Percentiles rank a stretch among this genome's conserved stretches.
Evolutionary conservation across 35 echinoderm and acorn worm genomes (phyloP).

Genomic region (Strongylocentrotus purpuratus): DNA sequence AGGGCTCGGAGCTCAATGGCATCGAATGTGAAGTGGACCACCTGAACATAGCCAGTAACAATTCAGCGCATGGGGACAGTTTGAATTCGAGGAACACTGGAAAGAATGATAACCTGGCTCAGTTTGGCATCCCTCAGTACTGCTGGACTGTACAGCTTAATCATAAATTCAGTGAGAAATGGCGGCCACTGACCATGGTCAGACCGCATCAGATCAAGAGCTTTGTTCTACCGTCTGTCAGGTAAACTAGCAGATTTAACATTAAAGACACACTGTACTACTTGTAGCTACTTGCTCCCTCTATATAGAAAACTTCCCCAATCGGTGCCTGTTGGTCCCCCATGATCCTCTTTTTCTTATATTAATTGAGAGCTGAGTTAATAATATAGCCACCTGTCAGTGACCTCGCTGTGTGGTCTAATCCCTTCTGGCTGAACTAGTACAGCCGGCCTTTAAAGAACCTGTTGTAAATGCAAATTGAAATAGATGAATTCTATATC

Average conservation of each 20-base stretch:
- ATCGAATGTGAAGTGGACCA: not conserved
- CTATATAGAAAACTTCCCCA: too few relatives aligned
- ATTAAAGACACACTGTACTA: too few relatives aligned
- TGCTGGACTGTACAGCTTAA: slow-evolving; percentile 78
- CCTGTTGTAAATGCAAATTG: not conserved
- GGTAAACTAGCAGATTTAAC: slow-evolving; percentile 52
- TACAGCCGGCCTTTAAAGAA: too few relatives aligned
- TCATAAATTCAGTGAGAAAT: slow-evolving; percentile 89
- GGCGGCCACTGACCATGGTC: slow-evolving; percentile 70
- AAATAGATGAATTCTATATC: too few relatives aligned
- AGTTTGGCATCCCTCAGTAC: slow-evolving; percentile 69
- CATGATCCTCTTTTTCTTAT: too few relatives aligned
- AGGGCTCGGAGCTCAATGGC: not conserved
- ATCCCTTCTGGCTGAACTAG: too few relatives aligned
- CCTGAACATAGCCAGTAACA: not conserved
- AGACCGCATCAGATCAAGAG: slow-evolving; percentile 58
- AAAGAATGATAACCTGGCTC: slow-evolving; percentile 27
- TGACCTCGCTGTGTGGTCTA: too few relatives aligned
- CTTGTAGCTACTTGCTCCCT: too few relatives aligned
- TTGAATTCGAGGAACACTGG: not conserved
- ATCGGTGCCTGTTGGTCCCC: too few relatives aligned
- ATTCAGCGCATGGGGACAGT: not conserved
- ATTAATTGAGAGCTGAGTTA: too few relatives aligned
- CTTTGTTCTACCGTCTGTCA: slow-evolving; percentile 65
- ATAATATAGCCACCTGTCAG: too few relatives aligned